Evolutionary conservation across 2,888 invertebrate genomes (phyloP), one percentile per base, ranked within the genome.

Genomic region (Diarsia rubi): DNA sequence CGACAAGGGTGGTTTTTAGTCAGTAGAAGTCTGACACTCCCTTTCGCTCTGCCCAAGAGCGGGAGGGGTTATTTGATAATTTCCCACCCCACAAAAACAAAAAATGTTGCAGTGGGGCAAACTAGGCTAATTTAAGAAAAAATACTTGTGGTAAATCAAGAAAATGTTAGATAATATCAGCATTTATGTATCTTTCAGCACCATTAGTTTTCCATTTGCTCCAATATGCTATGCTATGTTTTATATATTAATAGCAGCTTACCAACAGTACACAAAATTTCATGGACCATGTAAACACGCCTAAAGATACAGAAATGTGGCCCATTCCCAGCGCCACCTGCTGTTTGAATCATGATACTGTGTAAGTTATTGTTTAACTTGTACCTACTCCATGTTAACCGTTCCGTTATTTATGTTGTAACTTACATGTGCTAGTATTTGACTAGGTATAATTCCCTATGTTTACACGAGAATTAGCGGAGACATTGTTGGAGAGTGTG

Each of bases 311-410:
- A 63, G 44, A 42, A 57, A n/a, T 59, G 31, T 47, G 19, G 57
- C 59, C 31, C 24, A 72, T 57, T 59, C 27, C n/a, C 49, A 59
- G 59, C 37, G 57, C 52, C 64, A 82, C 69, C 67, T 82, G 69
- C 27, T 66, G 69, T 79, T 67, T 31, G 24, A 72, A 72, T 60
- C 54, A 57, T 37, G 69, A 49, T 60, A 75, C 44, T 37, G 47
- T 62, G 49, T 71, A 73, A 42, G 77, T 69, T 74, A 74, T 49
- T 84, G 60, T 86, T 75, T 81, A 78, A 75, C 72, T 79, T 79
- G 52, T 57, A 64, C 14, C 68, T 63, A 24, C 9, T 27, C 2
- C 54, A 16, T 67, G 72, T 71, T 59, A 76, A 57, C 78, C 59
- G 21, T 16, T n/a, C 31, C 19, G 42, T 16, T 78, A 74, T 84